Percentiles rank a stretch among this genome's conserved stretches.
Conservation (phyloP, 2,113 vertebrate species). For the Orcinus orca region DNA sequence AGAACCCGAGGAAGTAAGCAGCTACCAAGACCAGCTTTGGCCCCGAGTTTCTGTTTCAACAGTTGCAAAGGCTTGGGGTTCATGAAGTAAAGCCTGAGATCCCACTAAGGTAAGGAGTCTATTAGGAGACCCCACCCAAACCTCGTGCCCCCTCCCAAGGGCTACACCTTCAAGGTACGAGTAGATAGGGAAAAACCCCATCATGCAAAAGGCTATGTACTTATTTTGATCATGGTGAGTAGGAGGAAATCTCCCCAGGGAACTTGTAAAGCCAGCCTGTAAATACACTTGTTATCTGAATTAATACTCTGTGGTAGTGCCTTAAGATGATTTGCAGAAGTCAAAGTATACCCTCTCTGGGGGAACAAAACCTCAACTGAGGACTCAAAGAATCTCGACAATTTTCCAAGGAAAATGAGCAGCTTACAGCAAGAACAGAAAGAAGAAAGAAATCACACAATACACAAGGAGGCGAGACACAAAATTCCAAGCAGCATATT, state of each 20-base stretch:
- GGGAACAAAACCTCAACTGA: not conserved
- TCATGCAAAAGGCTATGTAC: not conserved
- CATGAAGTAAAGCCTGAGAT: not conserved
- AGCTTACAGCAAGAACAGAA: not conserved
- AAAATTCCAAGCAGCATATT: not conserved
- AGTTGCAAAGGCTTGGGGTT: not conserved
- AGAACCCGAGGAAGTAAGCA: not conserved
- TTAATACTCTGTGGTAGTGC: not conserved
- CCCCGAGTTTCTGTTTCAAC: not conserved
- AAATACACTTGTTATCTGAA: not conserved
- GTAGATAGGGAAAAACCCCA: not conserved
- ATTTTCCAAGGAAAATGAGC: conserved; percentile 4
- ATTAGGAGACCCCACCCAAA: not conserved
- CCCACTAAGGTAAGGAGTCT: not conserved
- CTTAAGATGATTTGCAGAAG: not conserved
- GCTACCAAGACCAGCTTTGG: not conserved
- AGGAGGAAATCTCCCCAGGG: not conserved
- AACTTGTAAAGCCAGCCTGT: not conserved
- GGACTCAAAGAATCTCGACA: not conserved
- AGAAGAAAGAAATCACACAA: not conserved
- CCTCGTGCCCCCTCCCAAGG: not conserved
- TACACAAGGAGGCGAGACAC: not conserved
- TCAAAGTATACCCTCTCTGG: not conserved
- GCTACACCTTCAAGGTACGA: not conserved
- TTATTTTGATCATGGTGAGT: not conserved